phyloP scores from a whole-genome alignment of 1,140 invertebrate species.

The Atta cephalotes region DNA sequence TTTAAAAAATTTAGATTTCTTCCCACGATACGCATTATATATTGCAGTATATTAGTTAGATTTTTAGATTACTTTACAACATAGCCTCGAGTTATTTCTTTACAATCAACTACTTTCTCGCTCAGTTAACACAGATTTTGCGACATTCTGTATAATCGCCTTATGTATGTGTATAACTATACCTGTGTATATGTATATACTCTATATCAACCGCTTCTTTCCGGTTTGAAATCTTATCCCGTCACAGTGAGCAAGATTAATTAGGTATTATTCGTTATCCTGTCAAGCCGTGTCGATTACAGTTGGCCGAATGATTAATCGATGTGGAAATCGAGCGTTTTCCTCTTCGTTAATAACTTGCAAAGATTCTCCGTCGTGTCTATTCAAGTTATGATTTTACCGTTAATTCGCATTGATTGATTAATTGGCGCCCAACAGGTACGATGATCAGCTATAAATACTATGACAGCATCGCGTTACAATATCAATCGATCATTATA shows the following conservation, averaged over 20 bases:
- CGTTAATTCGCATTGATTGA: constrained; percentile 53
- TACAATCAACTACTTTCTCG: not conserved
- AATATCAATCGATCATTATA: constrained; percentile 17
- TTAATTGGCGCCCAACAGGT: constrained; percentile 75
- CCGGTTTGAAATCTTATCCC: constrained; percentile 34
- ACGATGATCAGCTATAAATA: constrained; percentile 60
- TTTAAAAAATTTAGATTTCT: not conserved
- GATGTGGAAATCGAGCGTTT: constrained; percentile 35
- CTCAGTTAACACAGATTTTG: constrained; percentile 1
- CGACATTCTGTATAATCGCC: constrained; percentile 38
- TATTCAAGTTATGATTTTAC: constrained; percentile 32
- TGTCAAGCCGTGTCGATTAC: constrained; percentile 67
- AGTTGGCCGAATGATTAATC: constrained; percentile 65
- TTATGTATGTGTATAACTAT: constrained; percentile 62
- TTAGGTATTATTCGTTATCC: constrained; percentile 52
- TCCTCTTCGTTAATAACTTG: constrained; percentile 44
- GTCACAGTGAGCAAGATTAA: constrained; percentile 54
- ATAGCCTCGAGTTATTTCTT: not conserved
- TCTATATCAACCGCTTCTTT: constrained; percentile 22
- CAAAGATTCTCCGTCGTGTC: not conserved
- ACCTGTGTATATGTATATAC: constrained; percentile 62
- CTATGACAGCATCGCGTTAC: not conserved
- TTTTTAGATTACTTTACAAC: not conserved
- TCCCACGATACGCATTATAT: not conserved
- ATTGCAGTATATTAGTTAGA: not conserved